Base-by-base conservation (phyloP, 2,797 vertebrate species). In the Tympanoctomys barrerae region DNA sequence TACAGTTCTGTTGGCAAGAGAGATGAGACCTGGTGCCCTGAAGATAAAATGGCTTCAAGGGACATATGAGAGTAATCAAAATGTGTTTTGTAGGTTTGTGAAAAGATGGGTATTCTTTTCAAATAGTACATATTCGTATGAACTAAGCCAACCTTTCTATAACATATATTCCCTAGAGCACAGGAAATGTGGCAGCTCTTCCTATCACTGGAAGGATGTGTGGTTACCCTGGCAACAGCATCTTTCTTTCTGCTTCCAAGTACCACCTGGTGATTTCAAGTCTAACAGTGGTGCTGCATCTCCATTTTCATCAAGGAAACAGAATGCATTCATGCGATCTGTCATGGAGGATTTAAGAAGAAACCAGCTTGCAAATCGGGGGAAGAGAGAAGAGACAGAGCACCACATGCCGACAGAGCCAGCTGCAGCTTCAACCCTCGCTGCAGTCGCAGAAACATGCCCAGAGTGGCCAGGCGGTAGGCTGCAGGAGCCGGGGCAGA, bases 191-290 rank as follows among this genome's bases (percentile, higher is more conserved):
- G 91, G 95, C 66, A 93, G 61, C 70, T 93, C 91, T 94, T 95
- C 62, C 39, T 21, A 52, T 91, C 84, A 78, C 82, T 88, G 39
- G 89, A 90, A 90, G 80, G 94, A 94, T 97, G 68, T 94, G 84
- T 97, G 95, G 92, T 97, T 97, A 83, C 95, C 96, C 86, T 96
- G 96, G 91, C 88, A 97, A 97, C 96, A 90, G 39, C 89, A 94
- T 96, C 92, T 96, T 94, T 66, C 78, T 83, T 96, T 87, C 91
- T 96, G 96, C 78, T 93, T 89, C 73, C 79, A 95, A 92, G 89
- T 90, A 96, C 95, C 94, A 97, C 96, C 94, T 97, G 96, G 96
- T 86, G 82, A 95, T 95, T 94, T 93, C 81, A 96, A 93, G 46
- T 93, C 64, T 91, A 93, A 89, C 68, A 84, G 87, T 85, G 94